These are phyloP conservation scores for Dryobates pubescens DNA, from an alignment of 2,797 vertebrate species.

Conservation along the genomic window DNA sequence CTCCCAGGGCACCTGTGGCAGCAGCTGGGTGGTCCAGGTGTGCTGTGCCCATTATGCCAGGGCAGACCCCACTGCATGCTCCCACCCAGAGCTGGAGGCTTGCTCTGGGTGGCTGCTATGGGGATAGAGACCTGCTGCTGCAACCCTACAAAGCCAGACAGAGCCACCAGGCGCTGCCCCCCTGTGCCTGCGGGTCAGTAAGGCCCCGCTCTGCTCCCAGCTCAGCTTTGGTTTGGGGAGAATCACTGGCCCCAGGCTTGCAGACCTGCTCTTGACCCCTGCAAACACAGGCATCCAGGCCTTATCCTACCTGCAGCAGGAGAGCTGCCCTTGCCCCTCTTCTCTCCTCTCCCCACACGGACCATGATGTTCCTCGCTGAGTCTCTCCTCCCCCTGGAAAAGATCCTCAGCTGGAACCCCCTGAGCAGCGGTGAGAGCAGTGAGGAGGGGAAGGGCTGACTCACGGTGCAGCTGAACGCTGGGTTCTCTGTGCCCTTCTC, in stretches of 20 bases:
- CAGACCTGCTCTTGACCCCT: neutral
- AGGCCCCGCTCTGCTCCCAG: neutral
- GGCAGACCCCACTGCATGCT: neutral
- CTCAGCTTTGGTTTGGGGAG: neutral
- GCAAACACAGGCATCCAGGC: neutral
- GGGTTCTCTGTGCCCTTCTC: slow-evolving; percentile 53
- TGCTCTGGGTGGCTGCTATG: neutral
- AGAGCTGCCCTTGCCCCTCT: neutral
- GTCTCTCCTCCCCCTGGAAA: slow-evolving; percentile 46
- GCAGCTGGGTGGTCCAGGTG: neutral
- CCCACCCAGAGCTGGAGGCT: neutral
- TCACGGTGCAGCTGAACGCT: slow-evolving; percentile 47
- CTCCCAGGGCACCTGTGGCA: neutral
- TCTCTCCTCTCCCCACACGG: neutral
- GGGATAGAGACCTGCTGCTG: neutral
- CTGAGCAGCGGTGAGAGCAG: accelerated
- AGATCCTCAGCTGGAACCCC: neutral
- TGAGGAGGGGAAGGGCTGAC: neutral
- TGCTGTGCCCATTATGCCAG: neutral
- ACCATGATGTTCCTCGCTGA: neutral
- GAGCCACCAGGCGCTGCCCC: neutral
- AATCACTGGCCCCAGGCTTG: neutral
- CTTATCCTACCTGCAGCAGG: slow-evolving; percentile 4
- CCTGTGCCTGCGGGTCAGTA: neutral
- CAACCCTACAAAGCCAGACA: neutral